Conservation (phyloP, 2,797 vertebrate species). For the Eospalax fontanierii region DNA sequence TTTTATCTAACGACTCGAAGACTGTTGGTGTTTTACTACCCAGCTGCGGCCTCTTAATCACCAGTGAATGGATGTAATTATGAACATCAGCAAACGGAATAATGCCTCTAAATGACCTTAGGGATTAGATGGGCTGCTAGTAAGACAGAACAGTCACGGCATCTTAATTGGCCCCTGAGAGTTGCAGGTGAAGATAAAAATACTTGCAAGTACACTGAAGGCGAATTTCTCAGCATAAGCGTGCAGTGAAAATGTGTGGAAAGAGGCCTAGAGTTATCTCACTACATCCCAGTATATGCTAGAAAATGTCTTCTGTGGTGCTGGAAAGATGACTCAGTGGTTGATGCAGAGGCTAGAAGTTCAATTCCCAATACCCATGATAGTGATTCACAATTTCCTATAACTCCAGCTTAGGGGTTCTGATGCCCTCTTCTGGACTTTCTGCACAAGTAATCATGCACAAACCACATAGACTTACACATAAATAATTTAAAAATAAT, state of each 20-base stretch:
- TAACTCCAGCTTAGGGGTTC: not conserved
- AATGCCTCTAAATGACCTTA: constrained; percentile 45
- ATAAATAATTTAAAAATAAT: not conserved
- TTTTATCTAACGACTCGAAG: constrained; percentile 24
- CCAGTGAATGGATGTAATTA: constrained; percentile 60
- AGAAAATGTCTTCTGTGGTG: not conserved
- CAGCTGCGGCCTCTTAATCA: constrained; percentile 67
- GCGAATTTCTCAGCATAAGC: not conserved
- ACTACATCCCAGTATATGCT: not conserved
- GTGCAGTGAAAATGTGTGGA: not conserved
- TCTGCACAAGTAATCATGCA: not conserved
- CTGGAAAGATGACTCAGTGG: not conserved
- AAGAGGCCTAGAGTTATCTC: not conserved
- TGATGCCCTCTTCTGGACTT: not conserved
- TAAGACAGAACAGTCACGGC: not conserved
- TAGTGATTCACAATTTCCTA: not conserved
- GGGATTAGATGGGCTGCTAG: constrained; percentile 48
- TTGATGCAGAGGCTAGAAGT: too few species aligned
- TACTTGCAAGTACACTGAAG: too few species aligned
- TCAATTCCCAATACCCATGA: not conserved
- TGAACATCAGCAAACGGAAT: constrained; percentile 55
- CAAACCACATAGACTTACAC: too few species aligned
- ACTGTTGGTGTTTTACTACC: constrained; percentile 52
- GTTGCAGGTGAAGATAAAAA: not conserved
- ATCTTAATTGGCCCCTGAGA: constrained; percentile 18